Base-by-base conservation (phyloP, 2,113 vertebrate species). In the Prietella phreatophila region DNA sequence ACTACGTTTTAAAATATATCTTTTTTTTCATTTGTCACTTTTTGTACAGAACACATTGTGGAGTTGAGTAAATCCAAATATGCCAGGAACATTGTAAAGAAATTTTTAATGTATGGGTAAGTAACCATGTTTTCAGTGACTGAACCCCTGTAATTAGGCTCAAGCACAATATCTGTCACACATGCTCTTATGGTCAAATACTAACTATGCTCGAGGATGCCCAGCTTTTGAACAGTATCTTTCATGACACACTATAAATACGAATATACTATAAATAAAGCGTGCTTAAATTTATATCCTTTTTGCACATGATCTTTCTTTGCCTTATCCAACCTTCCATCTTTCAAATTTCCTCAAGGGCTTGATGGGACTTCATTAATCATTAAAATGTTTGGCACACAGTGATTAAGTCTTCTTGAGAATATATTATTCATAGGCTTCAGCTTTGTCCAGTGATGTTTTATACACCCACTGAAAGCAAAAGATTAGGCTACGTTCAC, bases 81-180 rank as follows among this genome's bases (percentile, higher is more conserved):
- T 60, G 97, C 97, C 91, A 95, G 93, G 94, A 97, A 99, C 89
- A 95, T 98, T 89, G 98, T 99, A 87, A 98, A 98, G 91, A 99
- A 99, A 80, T 95, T 99, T 93, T 96, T 99, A 67, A 97, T 97
- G 97, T 98, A 99, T 89, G 97, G 98, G 98, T 99, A 92, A 95
- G 93, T 93, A n/a, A 13, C 55, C 25, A 27, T 47, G 50, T 81
- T 87, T 50, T 47, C 17, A 19, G 1, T 61, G 4, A 53, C 17
- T 2, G 42, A 42, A 55, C 13, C 61, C 33, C 9, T 19, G 6
- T 15, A 4, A 56, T 61, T 22, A 13, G 39, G 20, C 71, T 78
- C 25, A 13, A 47, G 39, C 25, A 50, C 39, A 13, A 11, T 50
- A 78, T 78, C 13, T 3, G 13, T 8, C 27, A 30, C 30, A 20